phyloP scores from a whole-genome alignment of 2,797 vertebrate species.

The Cygnus olor region DNA sequence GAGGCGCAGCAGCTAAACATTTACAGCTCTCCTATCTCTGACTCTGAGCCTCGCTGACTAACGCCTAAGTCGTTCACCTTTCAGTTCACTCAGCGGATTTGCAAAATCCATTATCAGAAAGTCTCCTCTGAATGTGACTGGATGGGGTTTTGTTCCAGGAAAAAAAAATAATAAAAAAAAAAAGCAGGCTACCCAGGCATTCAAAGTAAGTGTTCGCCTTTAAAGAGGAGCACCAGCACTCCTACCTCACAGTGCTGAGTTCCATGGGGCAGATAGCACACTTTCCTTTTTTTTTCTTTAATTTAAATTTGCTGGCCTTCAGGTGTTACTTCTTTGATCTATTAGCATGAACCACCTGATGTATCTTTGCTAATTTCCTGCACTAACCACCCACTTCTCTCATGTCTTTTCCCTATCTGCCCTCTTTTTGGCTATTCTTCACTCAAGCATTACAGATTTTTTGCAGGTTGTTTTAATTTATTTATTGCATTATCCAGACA shows the following conservation, averaged over 20 bases:
- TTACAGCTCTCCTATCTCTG: not conserved
- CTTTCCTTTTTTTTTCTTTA: not conserved
- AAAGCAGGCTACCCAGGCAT: not conserved
- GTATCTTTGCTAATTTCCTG: not conserved
- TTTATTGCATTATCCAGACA: not conserved
- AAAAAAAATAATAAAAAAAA: not conserved
- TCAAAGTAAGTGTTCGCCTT: not conserved
- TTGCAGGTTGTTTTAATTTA: not conserved
- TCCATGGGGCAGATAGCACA: not conserved
- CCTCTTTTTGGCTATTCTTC: not conserved
- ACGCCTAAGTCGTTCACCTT: rapidly evolving
- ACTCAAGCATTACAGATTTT: not conserved
- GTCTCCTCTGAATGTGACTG: not conserved
- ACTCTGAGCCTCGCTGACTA: not conserved
- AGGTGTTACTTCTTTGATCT: not conserved
- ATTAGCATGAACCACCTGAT: not conserved
- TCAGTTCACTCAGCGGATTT: not conserved
- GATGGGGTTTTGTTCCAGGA: not conserved
- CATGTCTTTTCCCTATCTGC: not conserved
- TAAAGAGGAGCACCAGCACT: not conserved
- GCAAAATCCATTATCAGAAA: not conserved
- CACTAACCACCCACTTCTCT: not conserved
- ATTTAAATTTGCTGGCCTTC: not conserved
- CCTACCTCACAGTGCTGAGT: not conserved
- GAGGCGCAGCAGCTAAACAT: not conserved